Evolutionary conservation across 2,888 invertebrate species (phyloP).

Genomic region (Tethea ocularis): DNA sequence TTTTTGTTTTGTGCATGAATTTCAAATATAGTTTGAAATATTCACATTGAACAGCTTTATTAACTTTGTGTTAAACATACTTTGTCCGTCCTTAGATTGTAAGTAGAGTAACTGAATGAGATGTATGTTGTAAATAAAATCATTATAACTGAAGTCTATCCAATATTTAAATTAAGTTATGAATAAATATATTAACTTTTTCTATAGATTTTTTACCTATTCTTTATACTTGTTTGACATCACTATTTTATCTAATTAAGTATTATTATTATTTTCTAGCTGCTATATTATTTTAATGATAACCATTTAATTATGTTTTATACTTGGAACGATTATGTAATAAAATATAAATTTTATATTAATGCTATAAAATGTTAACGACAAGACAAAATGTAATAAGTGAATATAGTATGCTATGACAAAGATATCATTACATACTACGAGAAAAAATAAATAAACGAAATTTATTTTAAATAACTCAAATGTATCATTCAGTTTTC

Average conservation of each 20-base stretch:
- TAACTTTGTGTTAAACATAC: constrained; percentile 1
- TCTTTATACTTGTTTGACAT: constrained; percentile 14
- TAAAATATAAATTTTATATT: constrained; percentile 26
- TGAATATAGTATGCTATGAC: constrained; percentile 12
- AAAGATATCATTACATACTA: constrained; percentile 9
- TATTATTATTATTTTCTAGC: background rate
- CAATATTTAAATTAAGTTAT: background rate
- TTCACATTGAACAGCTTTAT: background rate
- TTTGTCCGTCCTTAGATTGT: constrained; percentile 10
- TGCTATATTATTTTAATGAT: background rate
- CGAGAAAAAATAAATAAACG: constrained; percentile 16
- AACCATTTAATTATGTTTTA: background rate
- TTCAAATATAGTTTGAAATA: constrained; percentile 7
- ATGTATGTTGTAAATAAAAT: constrained; percentile 4
- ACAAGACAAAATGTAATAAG: constrained; percentile 26
- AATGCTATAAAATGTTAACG: constrained; percentile 41
- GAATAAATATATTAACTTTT: background rate
- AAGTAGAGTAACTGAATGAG: background rate
- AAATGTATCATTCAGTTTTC: no score
- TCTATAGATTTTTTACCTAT: background rate
- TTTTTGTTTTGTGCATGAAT: constrained; percentile 21
- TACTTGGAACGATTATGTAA: background rate
- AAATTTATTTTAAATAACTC: constrained; percentile 6
- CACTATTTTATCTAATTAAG: background rate
- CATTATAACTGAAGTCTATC: background rate